Percentiles rank a stretch among this genome's conserved stretches.
phyloP scores from a whole-genome alignment of 2,797 vertebrate genomes.

The Columba guinea region DNA sequence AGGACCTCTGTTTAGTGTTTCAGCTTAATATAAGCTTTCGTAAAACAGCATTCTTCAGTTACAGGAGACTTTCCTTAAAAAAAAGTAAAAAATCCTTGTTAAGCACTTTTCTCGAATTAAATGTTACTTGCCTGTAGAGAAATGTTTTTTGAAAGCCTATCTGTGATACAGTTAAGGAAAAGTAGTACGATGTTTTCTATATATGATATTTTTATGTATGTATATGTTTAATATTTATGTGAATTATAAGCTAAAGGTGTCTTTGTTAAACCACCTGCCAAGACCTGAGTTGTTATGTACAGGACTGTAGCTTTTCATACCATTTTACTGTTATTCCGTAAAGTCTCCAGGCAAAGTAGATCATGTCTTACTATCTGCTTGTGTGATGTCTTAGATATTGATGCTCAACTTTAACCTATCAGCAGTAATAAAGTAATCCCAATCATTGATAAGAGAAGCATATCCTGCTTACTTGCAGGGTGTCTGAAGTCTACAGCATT shows the following conservation, averaged over 20 bases:
- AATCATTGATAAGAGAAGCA: neutral
- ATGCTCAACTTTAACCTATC: neutral
- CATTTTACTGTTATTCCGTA: neutral
- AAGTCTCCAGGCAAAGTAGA: neutral
- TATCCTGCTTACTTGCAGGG: neutral
- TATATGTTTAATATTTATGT: neutral
- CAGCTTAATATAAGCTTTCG: neutral
- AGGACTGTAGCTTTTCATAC: neutral
- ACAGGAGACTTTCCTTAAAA: neutral
- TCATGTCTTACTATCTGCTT: neutral
- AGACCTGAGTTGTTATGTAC: neutral
- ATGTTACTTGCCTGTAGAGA: neutral
- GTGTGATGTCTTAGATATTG: neutral
- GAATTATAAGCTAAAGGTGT: neutral
- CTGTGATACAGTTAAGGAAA: neutral
- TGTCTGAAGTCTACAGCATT: neutral
- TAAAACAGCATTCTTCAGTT: neutral
- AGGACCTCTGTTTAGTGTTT: neutral
- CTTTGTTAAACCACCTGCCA: neutral
- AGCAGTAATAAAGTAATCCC: neutral
- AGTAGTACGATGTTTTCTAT: neutral
- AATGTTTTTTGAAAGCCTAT: neutral
- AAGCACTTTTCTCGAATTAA: neutral
- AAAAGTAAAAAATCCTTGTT: neutral
- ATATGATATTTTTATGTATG: neutral